Conservation (phyloP, 1,140 invertebrate genomes). For the Hycleus phaleratus region DNA sequence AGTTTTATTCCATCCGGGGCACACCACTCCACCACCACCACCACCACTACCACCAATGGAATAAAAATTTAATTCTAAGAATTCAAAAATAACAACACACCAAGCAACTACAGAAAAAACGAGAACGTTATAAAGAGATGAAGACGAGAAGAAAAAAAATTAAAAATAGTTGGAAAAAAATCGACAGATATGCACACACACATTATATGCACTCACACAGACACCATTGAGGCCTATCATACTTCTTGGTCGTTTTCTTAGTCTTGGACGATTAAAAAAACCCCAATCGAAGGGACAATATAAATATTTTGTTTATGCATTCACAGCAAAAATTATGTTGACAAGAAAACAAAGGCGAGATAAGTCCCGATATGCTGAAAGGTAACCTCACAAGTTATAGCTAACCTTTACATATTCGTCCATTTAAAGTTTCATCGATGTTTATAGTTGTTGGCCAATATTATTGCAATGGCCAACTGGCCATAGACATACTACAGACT, state of each 20-base stretch:
- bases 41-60: neutral
- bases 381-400: constrained; percentile 40
- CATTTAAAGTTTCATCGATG: neutral
- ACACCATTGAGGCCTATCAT: neutral
- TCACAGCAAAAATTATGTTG: constrained; percentile 41
- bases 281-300: constrained; percentile 40
- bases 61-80: constrained; percentile 39
- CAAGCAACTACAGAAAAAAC: constrained; percentile 4
- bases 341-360: constrained; percentile 43
- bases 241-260: no score
- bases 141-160: no score
- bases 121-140: no score
- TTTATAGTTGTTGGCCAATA: neutral
- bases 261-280: constrained; percentile 19
- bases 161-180: neutral
- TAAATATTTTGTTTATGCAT: constrained; percentile 43
- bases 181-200: neutral
- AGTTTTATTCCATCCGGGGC: constrained; percentile 23
- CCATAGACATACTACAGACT: constrained; percentile 38
- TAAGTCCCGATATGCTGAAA: constrained; percentile 40
- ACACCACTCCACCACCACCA: no score
- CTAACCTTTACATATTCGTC: constrained; percentile 30
- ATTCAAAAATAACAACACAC: constrained; percentile 4
- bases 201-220: neutral
- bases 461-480: constrained; percentile 24